phyloP scores from a whole-genome alignment of 2,797 vertebrate genomes.

The Sarcoramphus papa region DNA sequence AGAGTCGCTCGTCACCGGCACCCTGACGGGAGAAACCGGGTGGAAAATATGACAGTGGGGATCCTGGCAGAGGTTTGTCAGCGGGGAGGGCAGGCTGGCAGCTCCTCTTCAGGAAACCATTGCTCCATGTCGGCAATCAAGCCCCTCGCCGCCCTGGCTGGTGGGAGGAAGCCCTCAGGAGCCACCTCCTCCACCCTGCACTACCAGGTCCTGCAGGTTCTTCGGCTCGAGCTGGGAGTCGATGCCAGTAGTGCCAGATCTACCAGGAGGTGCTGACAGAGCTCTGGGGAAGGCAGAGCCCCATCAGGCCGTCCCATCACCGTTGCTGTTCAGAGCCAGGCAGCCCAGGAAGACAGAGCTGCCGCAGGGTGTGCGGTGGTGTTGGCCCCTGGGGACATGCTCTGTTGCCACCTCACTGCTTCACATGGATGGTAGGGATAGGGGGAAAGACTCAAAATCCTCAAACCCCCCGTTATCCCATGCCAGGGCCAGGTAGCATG shows the following conservation, averaged over 20 bases:
- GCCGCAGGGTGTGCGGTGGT: accelerated
- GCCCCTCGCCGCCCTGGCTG: not conserved
- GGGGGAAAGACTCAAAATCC: not conserved
- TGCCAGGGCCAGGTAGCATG: not conserved
- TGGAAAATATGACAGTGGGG: not conserved
- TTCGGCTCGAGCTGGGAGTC: accelerated
- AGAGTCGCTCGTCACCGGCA: not conserved
- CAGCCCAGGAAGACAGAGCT: not conserved
- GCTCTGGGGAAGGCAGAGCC: not conserved
- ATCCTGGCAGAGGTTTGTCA: not conserved
- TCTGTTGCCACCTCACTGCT: not conserved
- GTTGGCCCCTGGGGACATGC: not conserved
- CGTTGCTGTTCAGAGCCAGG: not conserved
- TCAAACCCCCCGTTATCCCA: not conserved
- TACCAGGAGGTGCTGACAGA: not conserved
- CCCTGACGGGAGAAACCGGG: not conserved
- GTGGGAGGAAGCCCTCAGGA: accelerated
- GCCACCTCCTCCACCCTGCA: not conserved
- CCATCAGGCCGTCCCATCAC: accelerated
- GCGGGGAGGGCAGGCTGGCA: not conserved
- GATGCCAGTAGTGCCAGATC: not conserved
- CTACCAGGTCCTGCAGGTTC: not conserved
- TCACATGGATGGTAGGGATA: not conserved
- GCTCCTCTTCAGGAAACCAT: not conserved
- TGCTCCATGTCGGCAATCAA: not conserved